Base-by-base conservation (phyloP, 2,113 vertebrate genomes). In the Sprattus sprattus region DNA sequence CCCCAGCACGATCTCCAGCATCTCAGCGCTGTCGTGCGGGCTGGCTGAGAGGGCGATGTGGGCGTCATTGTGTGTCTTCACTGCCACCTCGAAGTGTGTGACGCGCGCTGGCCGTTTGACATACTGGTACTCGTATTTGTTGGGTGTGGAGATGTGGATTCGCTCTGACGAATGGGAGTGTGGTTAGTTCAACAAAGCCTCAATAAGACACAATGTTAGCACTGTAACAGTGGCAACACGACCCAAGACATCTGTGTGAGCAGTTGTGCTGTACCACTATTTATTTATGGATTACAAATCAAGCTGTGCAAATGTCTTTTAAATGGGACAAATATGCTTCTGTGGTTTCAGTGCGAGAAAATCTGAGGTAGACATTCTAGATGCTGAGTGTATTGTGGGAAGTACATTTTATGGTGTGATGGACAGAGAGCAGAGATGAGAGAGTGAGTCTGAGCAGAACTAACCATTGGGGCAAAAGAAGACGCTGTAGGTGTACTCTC, bases 81-180 rank as follows among this genome's bases (percentile, higher is more conserved):
- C 96, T 0, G 97, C 94, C 32, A 97, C 91, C 64, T 96, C 95
- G 81, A 98, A 97, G 87, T 94, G 94, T 0, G 89, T 95, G 95
- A 97, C 96, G 90, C 90, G 92, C 86, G 93, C 93, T 0, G 97
- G 97, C 84, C 96, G 97, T 93, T 96, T 97, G 90, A 98, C 90
- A 22, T 98, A 98, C 86, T 98, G 97, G 93, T 98, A 99, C 89
- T 99, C 97, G 0, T 98, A 98, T 25, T 98, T 98, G 93, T 98
- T 98, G 22, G 97, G 97, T 0, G 96, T 98, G 88, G 97, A 98
- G 94, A 98, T 97, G 92, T 98, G 97, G 81, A 98, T 97, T 94
- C 96, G 96, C 96, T 98, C 97, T 99, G 92, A 89, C 6, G n/a
- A 28, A 2, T 1, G n/a, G 8, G n/a, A 67, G 6, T 20, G 28